Evolutionary conservation across 2,113 vertebrate species (phyloP), one percentile per base, ranked within the genome.

Genomic region (Theristicus caerulescens): DNA sequence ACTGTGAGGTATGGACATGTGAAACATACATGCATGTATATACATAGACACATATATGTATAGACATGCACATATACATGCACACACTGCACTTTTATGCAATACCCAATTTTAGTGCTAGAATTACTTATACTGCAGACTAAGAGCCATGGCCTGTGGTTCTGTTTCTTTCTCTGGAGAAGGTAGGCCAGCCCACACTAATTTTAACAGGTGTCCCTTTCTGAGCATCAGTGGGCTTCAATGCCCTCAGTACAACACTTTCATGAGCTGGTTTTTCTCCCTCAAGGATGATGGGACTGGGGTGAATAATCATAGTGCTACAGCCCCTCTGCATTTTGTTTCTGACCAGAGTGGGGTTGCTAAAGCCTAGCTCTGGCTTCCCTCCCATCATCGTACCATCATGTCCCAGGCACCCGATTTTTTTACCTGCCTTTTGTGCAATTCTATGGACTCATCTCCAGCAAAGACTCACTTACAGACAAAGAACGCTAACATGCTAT

Each of bases 381-480:
- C 36, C 11, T 55, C 76, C 25, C 54, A 14, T 27, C 25, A 21
- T 21, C 4, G 0, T 42, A 13, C 36, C 38, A 10, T 34, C 27
- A 5, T 31, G 27, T 87, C 78, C 7, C 14, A 90, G 51, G 46
- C 34, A 67, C 36, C 8, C 6, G 0, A 6, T 82, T 91, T 82
- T 87, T 40, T 62, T 73, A 90, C 89, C 78, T 88, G 81, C 32
- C 42, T 93, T 95, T 94, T 91, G 46, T 77, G 36, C 66, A 46
- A 80, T 70, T 70, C 57, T 93, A 66, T 77, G 65, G 66, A 88
- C 42, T 93, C 38, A 13, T 93, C 46, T 88, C n/a, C 71, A 67
- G 66, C 51, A 82, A 94, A 72, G 54, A 84, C 57, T 80, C 36
- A 31, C 47, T 90, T 47, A 58, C 54, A 82, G 84, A 79, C 86